Conservation (phyloP, 2,113 vertebrate species). For the Crotophaga sulcirostris region DNA sequence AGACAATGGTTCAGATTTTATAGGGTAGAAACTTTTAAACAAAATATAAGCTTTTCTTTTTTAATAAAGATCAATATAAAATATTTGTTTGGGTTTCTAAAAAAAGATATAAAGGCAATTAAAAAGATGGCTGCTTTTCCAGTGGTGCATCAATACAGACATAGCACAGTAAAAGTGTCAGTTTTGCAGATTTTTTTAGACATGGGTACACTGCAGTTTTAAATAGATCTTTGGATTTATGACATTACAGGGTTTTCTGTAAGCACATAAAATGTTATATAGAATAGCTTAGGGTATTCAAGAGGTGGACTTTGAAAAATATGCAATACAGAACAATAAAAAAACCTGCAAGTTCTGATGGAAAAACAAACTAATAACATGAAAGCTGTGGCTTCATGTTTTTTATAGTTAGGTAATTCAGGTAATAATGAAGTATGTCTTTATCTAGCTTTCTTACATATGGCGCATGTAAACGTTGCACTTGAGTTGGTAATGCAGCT, state of each 20-base stretch:
- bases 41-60: not conserved
- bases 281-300: not conserved
- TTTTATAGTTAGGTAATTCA: conserved; percentile 9
- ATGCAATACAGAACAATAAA: not conserved
- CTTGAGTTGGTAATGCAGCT: not conserved
- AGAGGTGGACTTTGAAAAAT: not conserved
- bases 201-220: not conserved
- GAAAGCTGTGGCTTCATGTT: not conserved
- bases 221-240: conserved; percentile 12
- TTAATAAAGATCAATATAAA: not conserved
- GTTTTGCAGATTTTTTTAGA: conserved; percentile 9
- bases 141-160: not conserved
- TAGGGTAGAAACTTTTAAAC: not conserved
- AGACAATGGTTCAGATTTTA: not conserved
- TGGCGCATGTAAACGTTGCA: not conserved
- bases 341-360: not conserved
- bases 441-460: not conserved
- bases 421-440: not conserved
- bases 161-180: not conserved
- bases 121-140: conserved; percentile 34
- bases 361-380: not conserved
- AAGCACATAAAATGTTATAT: not conserved
- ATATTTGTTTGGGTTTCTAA: not conserved
- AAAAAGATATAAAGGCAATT: not conserved
- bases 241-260: not conserved